Conservation (phyloP, 1,140 invertebrate species). For the Harpegnathos saltator region DNA sequence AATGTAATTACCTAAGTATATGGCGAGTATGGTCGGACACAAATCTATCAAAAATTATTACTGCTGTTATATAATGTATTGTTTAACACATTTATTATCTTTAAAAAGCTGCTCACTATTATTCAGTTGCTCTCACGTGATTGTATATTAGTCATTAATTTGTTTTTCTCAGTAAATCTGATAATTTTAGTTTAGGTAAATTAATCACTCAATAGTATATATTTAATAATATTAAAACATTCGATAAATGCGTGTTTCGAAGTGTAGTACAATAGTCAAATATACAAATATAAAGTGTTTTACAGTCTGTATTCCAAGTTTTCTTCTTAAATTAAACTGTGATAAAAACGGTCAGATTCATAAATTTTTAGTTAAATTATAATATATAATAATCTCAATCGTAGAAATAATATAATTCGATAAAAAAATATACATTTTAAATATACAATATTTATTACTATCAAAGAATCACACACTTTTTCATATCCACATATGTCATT, state of each 20-base stretch:
- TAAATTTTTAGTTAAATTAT: conserved; percentile 33
- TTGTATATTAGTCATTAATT: background rate
- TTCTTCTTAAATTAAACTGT: conserved; percentile 29
- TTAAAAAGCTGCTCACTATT: conserved; percentile 2
- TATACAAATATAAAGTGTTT: background rate
- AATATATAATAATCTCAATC: conserved; percentile 33
- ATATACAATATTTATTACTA: conserved; percentile 22
- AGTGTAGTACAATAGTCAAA: background rate
- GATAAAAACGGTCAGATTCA: conserved; percentile 3
- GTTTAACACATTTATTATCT: background rate
- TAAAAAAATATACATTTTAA: conserved; percentile 44
- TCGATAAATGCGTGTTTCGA: background rate
- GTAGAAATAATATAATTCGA: conserved; percentile 42
- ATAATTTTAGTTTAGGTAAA: conserved; percentile 10
- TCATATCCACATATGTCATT: background rate
- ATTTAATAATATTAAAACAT: too few relatives aligned
- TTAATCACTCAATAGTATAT: background rate
- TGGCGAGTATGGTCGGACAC: conserved; percentile 36
- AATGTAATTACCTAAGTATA: conserved; percentile 29
- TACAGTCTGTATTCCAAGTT: background rate
- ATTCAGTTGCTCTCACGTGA: background rate
- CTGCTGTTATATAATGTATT: background rate
- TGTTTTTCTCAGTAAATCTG: background rate
- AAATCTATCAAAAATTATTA: conserved; percentile 26
- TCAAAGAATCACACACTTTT: conserved; percentile 8